phyloP scores from a whole-genome alignment of 2,888 invertebrate genomes.

The Tipula helvola region DNA sequence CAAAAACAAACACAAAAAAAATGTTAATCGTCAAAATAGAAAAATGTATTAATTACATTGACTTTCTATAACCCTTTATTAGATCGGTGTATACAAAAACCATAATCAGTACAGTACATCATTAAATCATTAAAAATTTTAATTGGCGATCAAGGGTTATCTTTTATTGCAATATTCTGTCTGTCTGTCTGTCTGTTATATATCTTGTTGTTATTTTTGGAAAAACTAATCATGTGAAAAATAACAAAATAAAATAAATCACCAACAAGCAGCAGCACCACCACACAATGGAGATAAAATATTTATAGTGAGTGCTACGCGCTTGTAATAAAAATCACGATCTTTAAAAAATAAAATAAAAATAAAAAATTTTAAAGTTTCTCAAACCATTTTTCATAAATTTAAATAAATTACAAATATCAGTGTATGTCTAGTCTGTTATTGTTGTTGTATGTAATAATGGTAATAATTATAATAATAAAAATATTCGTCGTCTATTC shows the following conservation, averaged over 20 bases:
- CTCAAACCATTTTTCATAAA: not conserved
- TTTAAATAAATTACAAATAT: not conserved
- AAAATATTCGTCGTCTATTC: not conserved
- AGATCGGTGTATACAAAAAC: not conserved
- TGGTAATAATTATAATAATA: not conserved
- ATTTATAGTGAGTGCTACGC: not conserved
- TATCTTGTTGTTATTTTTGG: not conserved
- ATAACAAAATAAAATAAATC: not conserved
- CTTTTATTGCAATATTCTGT: not conserved
- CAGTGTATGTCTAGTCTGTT: not conserved
- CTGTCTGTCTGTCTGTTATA: not conserved
- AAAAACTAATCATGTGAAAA: constrained; percentile 4
- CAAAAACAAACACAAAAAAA: not conserved
- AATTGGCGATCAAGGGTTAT: not conserved
- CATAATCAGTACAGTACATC: not conserved
- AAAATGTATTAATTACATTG: not conserved
- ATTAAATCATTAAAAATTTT: not conserved
- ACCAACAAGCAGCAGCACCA: not conserved
- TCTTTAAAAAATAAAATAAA: not conserved
- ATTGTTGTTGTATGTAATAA: not conserved
- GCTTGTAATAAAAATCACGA: not conserved
- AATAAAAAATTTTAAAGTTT: not conserved
- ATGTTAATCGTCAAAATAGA: not conserved
- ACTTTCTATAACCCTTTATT: not conserved
- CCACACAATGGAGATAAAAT: not conserved